Conservation (phyloP, 1,140 invertebrate species). For the Argopecten irradians region DNA sequence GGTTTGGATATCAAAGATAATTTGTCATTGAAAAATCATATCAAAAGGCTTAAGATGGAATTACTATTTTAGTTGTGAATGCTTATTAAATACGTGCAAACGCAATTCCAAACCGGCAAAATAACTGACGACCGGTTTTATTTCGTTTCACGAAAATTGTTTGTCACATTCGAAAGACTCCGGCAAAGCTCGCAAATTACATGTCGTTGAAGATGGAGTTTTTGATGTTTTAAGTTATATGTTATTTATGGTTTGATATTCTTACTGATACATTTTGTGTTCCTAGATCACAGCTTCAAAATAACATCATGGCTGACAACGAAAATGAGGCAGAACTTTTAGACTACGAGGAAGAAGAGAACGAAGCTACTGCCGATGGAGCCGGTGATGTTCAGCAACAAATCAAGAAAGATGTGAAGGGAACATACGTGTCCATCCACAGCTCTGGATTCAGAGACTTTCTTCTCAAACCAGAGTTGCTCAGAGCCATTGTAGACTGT, state of each 20-base stretch:
- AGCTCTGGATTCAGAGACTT: constrained; percentile 90
- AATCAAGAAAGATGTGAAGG: constrained; percentile 77
- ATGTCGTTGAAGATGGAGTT: no score
- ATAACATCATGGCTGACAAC: constrained; percentile 70
- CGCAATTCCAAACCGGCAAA: background rate
- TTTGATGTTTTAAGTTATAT: no score
- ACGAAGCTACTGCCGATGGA: constrained; percentile 71
- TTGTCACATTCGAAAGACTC: no score
- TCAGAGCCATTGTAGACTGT: constrained; percentile 98
- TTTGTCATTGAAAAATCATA: background rate
- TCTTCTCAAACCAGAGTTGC: constrained; percentile 96
- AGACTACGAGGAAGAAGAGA: constrained; percentile 78
- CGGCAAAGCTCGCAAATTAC: no score
- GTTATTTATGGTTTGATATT: no score
- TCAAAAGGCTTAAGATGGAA: background rate
- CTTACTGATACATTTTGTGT: no score
- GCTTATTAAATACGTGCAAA: background rate
- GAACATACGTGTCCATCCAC: constrained; percentile 98
- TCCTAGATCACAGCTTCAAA: background rate
- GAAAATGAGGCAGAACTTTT: constrained; percentile 76
- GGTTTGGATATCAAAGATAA: background rate
- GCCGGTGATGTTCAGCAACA: constrained; percentile 65
- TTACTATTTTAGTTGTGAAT: background rate
- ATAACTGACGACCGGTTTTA: no score
- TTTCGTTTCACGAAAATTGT: no score